Base-by-base conservation (phyloP, 2,888 invertebrate species). In the Drosophila mayaguana region DNA sequence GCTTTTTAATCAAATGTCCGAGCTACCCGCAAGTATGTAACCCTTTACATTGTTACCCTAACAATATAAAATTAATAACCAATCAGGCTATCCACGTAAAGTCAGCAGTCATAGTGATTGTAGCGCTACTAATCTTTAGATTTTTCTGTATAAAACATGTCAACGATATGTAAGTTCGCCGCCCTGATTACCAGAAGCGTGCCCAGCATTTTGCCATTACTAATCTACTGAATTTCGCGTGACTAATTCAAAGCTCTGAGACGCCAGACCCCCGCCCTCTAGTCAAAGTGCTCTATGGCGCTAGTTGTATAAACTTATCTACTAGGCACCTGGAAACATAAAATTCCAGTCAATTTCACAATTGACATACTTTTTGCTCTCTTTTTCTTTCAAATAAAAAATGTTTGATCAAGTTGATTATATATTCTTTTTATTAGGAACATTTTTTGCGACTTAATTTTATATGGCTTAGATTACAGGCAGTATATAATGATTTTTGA, bases 331-430 rank as follows among this genome's bases (percentile, higher is more conserved):
- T 63, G 12, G 54, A 59, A 70, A 60, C 60, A 48, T 51, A 45
- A 18, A 61, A n/a, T 22, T 22, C 1, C 1, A 48, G 9, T 20
- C 43, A 57, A 80, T 80, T 80, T 80, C 79, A 72, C 79, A 66
- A 80, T 66, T 64, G 16, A 2, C 36, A 42, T 12, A 16, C 14
- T 48, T 36, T 61, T 56, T n/a, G n/a, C 46, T 22, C 16, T 8
- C 6, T 32, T 63, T 22, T 38, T 16, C 18, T 22, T 28, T n/a
- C 2, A 18, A 36, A 40, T 62, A 62, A 42, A 55, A 65, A 46
- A 9, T 57, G 8, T 40, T 25, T n/a, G 32, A 28, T n/a, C 8
- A 20, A 14, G 42, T 42, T 16, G 22, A 22, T 61, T 53, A 53
- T 22, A 22, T 56, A 22, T 54, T 2, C 40, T 51, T 59, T 62